Base-by-base conservation (phyloP, 1,140 invertebrate species). In the Ceratina japonica region DNA sequence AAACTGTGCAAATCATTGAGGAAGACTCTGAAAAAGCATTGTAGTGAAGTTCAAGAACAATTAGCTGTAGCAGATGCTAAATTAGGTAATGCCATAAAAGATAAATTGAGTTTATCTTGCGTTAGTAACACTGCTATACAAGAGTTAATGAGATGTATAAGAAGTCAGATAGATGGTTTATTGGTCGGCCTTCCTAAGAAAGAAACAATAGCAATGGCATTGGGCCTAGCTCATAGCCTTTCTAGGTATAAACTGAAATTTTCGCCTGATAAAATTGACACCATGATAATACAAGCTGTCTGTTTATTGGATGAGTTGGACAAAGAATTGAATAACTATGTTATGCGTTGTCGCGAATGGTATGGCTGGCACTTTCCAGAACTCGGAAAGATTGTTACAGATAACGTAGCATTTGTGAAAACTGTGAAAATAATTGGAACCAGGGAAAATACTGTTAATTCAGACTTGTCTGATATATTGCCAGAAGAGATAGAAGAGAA, bases 351-450 rank as follows among this genome's bases (percentile, higher is more conserved):
- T 73, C 93, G 97, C 72, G 98, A 99, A 92, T 99, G 98, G 98
- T 99, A 99, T 90, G 98, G 99, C 0, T 99, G 99, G 99, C 99
- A 99, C 93, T 99, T 99, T 90, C 99, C 99, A 0, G 99, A 99
- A 92, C 93, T 99, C 0, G 96, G 97, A n/a, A 99, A 99, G 92
- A 96, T 99, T 76, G 94, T 99, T 16, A 95, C 96, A 3, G 99
- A 99, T 89, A 99, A 99, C 90, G 94, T 96, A 70, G 95, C 96
- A 4, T 99, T 97, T 93, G 97, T 98, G 0, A 98, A 98, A 93
- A 95, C 96, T 8, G 96, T 99, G 0, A 97, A 98, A 92, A 87
- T 96, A 8, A 96, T 99, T 84, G 97, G 97, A 18, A 97, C 97
- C 44, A 93, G 98, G 81, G 97, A 97, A 65, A 97, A 99, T 90